Conservation (phyloP, 2,113 vertebrate species). For the Anser cygnoides region DNA sequence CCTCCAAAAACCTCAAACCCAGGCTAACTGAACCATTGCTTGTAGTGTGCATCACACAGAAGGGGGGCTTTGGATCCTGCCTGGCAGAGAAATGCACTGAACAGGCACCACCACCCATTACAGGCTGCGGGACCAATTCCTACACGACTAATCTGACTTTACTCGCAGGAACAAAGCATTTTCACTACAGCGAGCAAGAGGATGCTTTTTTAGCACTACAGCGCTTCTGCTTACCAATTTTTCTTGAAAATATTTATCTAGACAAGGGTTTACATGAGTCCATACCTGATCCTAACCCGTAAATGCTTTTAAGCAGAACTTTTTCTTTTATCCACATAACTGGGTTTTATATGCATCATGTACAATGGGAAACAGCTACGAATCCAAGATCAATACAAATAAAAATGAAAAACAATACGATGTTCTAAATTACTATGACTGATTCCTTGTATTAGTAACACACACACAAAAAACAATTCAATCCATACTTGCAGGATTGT, state of each 20-base stretch:
- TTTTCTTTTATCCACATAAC: not conserved
- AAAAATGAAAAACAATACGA: not conserved
- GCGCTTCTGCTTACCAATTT: not conserved
- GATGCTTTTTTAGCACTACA: not conserved
- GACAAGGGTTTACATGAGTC: not conserved
- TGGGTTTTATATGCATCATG: not conserved
- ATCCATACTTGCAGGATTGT: not conserved
- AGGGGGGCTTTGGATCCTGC: not conserved
- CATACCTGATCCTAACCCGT: not conserved
- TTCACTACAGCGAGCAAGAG: not conserved
- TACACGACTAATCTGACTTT: accelerated
- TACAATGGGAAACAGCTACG: not conserved
- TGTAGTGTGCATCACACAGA: accelerated
- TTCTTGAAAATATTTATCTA: not conserved
- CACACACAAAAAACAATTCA: not conserved
- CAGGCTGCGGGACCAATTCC: not conserved
- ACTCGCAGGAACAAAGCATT: not conserved
- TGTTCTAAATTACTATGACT: not conserved
- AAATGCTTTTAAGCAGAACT: not conserved
- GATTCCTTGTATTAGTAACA: not conserved
- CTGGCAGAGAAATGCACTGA: not conserved
- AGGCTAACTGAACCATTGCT: not conserved
- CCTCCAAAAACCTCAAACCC: not conserved
- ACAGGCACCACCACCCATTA: not conserved
- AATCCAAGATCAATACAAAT: not conserved